These are phyloP conservation scores for Caenorhabditis uteleia DNA, from an alignment of 2,888 invertebrate genomes.

Conservation along the genomic window DNA sequence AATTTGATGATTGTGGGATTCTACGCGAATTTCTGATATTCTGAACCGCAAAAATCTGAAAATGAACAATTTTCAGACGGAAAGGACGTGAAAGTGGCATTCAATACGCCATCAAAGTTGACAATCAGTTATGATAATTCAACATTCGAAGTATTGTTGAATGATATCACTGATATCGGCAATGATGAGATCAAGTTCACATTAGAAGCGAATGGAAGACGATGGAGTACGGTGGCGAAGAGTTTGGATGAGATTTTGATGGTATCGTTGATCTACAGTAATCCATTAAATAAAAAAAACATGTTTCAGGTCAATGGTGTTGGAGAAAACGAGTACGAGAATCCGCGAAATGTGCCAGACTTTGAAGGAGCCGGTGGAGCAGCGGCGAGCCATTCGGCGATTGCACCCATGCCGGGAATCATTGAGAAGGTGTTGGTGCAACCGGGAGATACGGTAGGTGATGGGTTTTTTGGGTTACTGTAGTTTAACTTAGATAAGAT, in stretches of 20 bases:
- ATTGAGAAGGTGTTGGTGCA: conserved; percentile 86
- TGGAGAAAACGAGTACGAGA: conserved; percentile 48
- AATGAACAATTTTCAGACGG: conserved; percentile 25
- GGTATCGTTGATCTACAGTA: conserved; percentile 23
- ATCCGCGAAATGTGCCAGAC: conserved; percentile 9
- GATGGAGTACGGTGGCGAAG: conserved; percentile 56
- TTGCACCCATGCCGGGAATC: conserved; percentile 94
- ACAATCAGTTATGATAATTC: conserved; percentile 25
- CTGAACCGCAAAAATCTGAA: background rate
- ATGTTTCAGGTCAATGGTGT: conserved; percentile 48
- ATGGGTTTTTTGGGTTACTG: background rate
- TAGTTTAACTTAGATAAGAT: background rate
- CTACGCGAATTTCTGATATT: no score
- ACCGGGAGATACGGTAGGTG: conserved; percentile 79
- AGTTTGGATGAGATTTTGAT: conserved; percentile 46
- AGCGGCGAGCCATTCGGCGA: conserved; percentile 50
- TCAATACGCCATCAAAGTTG: conserved; percentile 19
- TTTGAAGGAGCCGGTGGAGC: conserved; percentile 28
- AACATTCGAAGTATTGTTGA: conserved; percentile 16
- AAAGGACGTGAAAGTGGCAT: conserved; percentile 40
- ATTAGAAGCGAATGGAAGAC: conserved; percentile 55
- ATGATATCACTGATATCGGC: conserved; percentile 10
- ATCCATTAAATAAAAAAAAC: background rate
- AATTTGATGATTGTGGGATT: no score
- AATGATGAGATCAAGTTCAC: conserved; percentile 45